phyloP scores from a whole-genome alignment of 2,113 vertebrate genomes.

The Hippocampus barbouri region DNA sequence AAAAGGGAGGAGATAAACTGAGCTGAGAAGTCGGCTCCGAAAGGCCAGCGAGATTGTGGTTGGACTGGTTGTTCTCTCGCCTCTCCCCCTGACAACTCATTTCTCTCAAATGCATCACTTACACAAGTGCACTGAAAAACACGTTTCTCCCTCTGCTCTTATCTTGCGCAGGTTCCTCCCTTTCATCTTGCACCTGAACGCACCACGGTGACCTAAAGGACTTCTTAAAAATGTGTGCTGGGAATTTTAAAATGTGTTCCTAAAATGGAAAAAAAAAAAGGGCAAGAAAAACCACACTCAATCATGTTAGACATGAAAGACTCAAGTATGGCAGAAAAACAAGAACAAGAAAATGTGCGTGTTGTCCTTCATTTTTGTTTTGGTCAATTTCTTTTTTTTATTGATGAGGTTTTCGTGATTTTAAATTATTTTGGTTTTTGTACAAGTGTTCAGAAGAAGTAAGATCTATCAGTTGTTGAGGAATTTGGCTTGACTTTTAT shows the following conservation, averaged over 20 bases:
- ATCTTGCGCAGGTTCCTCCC: neutral
- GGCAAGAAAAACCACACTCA: too few species aligned
- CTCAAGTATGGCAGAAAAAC: too few species aligned
- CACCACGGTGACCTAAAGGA: constrained; percentile 3
- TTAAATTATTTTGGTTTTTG: too few species aligned
- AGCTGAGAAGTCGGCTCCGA: constrained; percentile 39
- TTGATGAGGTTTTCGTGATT: too few species aligned
- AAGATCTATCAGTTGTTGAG: too few species aligned
- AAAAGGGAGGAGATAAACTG: constrained; percentile 46
- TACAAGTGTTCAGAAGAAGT: too few species aligned
- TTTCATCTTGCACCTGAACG: constrained; percentile 44
- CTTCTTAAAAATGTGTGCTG: neutral
- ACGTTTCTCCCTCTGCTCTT: constrained; percentile 20
- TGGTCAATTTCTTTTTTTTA: too few species aligned
- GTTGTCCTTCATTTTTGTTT: too few species aligned
- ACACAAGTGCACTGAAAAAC: constrained; percentile 54
- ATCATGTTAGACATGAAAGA: too few species aligned
- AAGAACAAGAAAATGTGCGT: too few species aligned
- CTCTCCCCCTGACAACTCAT: constrained; percentile 51
- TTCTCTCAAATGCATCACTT: constrained; percentile 51
- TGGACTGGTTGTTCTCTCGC: constrained; percentile 38
- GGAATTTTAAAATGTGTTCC: neutral
- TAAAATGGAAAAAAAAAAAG: neutral
- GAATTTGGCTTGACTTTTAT: too few species aligned
- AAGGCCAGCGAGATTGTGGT: constrained; percentile 54